phyloP scores from a whole-genome alignment of 1,140 invertebrate species.

The Drosophila santomea region DNA sequence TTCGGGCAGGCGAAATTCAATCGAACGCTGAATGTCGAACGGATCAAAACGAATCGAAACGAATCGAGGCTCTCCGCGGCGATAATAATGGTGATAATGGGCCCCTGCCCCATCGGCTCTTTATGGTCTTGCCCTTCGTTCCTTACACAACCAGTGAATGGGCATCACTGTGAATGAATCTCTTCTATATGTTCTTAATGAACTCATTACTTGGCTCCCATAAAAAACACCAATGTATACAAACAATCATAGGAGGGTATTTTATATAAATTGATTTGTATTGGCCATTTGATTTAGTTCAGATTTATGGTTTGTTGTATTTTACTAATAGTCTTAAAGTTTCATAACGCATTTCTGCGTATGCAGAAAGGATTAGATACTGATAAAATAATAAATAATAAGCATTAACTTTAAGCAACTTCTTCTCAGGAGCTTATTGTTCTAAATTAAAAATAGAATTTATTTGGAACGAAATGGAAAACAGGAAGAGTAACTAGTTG shows the following conservation, averaged over 20 bases:
- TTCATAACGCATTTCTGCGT: too few relatives aligned
- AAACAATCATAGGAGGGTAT: too few relatives aligned
- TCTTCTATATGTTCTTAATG: not conserved
- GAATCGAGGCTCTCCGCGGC: slow-evolving; percentile 12
- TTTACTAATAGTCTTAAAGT: too few relatives aligned
- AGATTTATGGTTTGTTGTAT: too few relatives aligned
- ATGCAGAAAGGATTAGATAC: too few relatives aligned
- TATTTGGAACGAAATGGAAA: too few relatives aligned
- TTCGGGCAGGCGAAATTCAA: slow-evolving; percentile 13
- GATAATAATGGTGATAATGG: slow-evolving; percentile 12
- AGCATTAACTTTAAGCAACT: too few relatives aligned
- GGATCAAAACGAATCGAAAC: slow-evolving; percentile 26
- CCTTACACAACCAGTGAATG: slow-evolving; percentile 1
- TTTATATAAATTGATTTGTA: too few relatives aligned
- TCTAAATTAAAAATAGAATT: not conserved
- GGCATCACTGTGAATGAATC: slow-evolving; percentile 5
- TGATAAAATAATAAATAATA: too few relatives aligned
- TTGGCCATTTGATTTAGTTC: too few relatives aligned
- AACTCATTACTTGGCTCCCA: slow-evolving; percentile 3
- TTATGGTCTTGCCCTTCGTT: not conserved
- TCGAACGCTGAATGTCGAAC: slow-evolving; percentile 21
- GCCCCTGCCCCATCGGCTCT: not conserved
- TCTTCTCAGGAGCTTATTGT: not conserved
- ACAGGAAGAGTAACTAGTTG: slow-evolving; percentile 2
- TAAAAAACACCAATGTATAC: too few relatives aligned